Conservation (phyloP, 2,888 invertebrate species). For the Listrodromus nycthemerus region DNA sequence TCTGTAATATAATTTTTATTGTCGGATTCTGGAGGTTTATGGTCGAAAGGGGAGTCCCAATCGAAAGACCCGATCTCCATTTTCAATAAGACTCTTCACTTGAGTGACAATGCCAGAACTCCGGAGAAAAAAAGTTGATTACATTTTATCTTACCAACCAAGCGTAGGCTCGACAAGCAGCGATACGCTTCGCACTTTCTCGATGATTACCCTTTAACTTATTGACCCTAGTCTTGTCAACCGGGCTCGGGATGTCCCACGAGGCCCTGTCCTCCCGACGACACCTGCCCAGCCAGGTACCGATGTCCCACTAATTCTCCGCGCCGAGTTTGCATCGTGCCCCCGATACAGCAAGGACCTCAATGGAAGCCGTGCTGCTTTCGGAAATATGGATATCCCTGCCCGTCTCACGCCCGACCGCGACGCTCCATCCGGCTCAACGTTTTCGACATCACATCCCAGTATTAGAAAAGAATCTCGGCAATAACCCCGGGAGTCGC, state of each 20-base stretch:
- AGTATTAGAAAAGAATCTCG: slow-evolving; percentile 67
- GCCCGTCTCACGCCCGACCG: slow-evolving; percentile 72
- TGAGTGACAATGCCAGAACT: too few relatives aligned
- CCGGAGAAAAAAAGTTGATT: too few relatives aligned
- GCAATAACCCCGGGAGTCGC: slow-evolving; percentile 16
- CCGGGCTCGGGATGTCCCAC: slow-evolving; percentile 69
- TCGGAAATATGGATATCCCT: slow-evolving; percentile 74
- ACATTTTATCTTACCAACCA: too few relatives aligned
- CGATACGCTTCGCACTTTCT: too few relatives aligned
- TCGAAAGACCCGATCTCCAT: too few relatives aligned
- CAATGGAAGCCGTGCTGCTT: slow-evolving; percentile 77
- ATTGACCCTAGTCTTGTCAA: slow-evolving; percentile 67
- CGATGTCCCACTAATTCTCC: slow-evolving; percentile 72
- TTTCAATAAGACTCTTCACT: too few relatives aligned
- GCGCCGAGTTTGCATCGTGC: slow-evolving; percentile 70
- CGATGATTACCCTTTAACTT: background rate
- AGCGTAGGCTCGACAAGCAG: too few relatives aligned
- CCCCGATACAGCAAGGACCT: slow-evolving; percentile 73
- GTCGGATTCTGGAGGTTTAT: too few relatives aligned
- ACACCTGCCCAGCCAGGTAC: slow-evolving; percentile 60
- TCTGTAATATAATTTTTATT: too few relatives aligned
- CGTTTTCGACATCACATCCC: slow-evolving; percentile 72
- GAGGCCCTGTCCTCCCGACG: slow-evolving; percentile 66
- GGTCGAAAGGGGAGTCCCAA: too few relatives aligned
- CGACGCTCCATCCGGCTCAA: slow-evolving; percentile 69